Evolutionary conservation across 2,888 invertebrate species (phyloP).

Genomic region (Rhyacophila evoluta): DNA sequence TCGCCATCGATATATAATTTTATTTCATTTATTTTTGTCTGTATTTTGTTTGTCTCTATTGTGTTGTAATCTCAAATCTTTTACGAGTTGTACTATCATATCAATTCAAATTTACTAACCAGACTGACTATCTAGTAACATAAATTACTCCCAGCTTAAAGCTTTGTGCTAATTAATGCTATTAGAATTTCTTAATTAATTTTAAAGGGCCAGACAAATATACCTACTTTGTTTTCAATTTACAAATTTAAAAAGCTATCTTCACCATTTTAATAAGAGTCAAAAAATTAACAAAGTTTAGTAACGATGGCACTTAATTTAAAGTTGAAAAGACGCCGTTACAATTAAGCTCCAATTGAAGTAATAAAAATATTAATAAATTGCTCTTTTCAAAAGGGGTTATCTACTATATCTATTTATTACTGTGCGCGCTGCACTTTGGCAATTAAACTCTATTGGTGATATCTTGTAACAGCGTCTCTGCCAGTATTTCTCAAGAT

Average conservation of each 20-base stretch:
- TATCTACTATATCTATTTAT: background rate
- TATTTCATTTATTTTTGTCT: too few relatives aligned
- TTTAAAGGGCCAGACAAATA: background rate
- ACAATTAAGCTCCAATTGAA: background rate
- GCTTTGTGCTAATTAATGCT: too few relatives aligned
- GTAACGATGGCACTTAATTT: background rate
- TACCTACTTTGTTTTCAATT: background rate
- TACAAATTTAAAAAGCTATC: background rate
- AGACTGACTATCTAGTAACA: too few relatives aligned
- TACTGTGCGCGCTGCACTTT: background rate
- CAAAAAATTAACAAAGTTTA: background rate
- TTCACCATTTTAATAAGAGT: background rate
- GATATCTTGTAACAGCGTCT: background rate
- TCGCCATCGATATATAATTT: too few relatives aligned
- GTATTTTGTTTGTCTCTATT: too few relatives aligned
- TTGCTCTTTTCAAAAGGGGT: background rate
- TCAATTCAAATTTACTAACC: too few relatives aligned
- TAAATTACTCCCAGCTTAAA: too few relatives aligned
- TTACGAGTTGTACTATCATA: too few relatives aligned
- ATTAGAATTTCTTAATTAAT: too few relatives aligned
- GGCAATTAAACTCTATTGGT: background rate
- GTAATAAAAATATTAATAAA: background rate
- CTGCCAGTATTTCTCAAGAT: background rate
- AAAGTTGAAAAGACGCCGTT: slow-evolving; percentile 1
- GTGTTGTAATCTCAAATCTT: too few relatives aligned